Percentiles rank a stretch among this genome's conserved stretches.
These are phyloP conservation scores for Zaprionus davidi DNA, from an alignment of 1,140 invertebrate species.

Conservation along the genomic window DNA sequence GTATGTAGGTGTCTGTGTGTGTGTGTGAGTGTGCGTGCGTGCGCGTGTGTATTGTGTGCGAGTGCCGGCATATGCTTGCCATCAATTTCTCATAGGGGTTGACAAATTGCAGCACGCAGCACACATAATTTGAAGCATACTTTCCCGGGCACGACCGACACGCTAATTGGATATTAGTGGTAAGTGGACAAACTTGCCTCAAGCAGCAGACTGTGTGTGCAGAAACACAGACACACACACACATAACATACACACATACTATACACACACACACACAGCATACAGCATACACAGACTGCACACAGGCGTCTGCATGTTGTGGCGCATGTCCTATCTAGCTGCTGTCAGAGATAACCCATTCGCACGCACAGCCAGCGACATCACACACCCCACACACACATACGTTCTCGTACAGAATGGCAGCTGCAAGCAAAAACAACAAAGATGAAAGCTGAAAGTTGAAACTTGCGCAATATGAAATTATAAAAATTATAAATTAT, in stretches of 20 bases:
- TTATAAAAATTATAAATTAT: constrained; percentile 23
- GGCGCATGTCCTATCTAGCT: constrained; percentile 64
- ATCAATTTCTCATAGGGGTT: constrained; percentile 56
- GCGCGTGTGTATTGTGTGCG: constrained; percentile 32
- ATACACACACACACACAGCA: not conserved
- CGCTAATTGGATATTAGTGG: constrained; percentile 78
- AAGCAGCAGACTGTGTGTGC: constrained; percentile 19
- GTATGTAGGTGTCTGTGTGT: constrained; percentile 37
- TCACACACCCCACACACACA: not conserved
- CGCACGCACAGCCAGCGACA: constrained; percentile 10
- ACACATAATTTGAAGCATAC: constrained; percentile 67
- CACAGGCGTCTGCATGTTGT: not conserved
- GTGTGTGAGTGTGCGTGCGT: constrained; percentile 40
- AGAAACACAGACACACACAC: not conserved
- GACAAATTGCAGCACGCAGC: constrained; percentile 67
- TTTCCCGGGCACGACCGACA: constrained; percentile 57
- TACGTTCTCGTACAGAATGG: not conserved
- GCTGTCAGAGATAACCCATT: constrained; percentile 47
- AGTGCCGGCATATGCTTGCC: constrained; percentile 62
- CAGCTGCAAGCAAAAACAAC: not conserved
- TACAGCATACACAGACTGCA: not conserved
- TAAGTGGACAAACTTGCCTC: constrained; percentile 52
- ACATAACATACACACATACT: not conserved
- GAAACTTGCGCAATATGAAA: constrained; percentile 47
- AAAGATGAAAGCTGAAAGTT: constrained; percentile 16